Evolutionary conservation across 64 coral and sea anemone genomes (phyloP).

Genomic region (Cladopsammia gracilis): DNA sequence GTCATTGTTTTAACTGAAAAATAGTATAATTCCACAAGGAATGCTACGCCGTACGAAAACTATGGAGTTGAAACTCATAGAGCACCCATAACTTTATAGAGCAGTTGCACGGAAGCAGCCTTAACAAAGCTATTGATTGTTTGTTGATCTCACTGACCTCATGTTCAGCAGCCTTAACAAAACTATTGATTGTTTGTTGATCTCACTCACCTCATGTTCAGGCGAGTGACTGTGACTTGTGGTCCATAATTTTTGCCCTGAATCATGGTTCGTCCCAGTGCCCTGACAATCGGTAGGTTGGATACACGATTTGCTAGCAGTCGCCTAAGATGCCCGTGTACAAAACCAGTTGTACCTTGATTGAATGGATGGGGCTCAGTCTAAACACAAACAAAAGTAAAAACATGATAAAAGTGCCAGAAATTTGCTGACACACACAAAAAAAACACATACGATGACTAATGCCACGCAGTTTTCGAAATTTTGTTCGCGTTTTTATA

Average conservation of each 20-base stretch:
- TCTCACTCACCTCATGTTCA: constrained; percentile 57
- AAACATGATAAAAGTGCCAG: not conserved
- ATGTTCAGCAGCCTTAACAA: constrained; percentile 22
- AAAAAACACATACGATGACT: too few species aligned
- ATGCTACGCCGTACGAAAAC: too few species aligned
- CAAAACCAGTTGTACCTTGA: constrained; percentile 82
- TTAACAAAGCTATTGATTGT: not conserved
- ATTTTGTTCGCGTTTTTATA: too few species aligned
- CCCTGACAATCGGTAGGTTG: constrained; percentile 83
- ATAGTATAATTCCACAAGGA: too few species aligned
- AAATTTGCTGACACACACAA: not conserved
- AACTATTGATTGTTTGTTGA: not conserved
- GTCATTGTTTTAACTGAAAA: too few species aligned
- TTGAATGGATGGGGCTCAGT: constrained; percentile 79
- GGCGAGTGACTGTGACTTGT: constrained; percentile 86
- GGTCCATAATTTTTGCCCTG: constrained; percentile 94
- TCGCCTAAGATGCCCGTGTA: constrained; percentile 77
- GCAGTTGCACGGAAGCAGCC: not conserved
- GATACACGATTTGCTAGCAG: constrained; percentile 84
- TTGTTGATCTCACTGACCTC: constrained; percentile 21
- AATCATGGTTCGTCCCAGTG: constrained; percentile 90
- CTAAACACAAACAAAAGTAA: constrained; percentile 25
- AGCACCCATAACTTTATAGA: too few species aligned
- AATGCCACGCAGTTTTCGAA: too few species aligned
- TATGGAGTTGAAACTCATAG: too few species aligned